Conservation (phyloP, 2,113 vertebrate species). For the Bothrops jararaca region DNA sequence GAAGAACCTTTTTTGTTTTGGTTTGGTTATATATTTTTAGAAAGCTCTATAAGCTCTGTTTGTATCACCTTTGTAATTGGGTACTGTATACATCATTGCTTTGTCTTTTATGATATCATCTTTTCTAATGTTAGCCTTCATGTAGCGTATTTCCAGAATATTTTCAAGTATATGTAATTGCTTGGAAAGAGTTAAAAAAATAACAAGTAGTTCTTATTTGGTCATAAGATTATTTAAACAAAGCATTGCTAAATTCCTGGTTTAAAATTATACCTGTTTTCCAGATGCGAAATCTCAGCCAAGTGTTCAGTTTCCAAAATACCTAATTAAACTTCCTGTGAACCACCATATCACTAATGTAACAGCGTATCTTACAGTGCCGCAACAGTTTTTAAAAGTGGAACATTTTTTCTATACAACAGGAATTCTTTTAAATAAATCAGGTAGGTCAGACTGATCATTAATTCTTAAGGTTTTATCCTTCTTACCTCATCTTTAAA, state of each 20-base stretch:
- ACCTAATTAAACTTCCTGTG: conserved; percentile 75
- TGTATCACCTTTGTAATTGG: not conserved
- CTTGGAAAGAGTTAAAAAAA: not conserved
- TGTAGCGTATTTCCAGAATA: not conserved
- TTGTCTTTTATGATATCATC: not conserved
- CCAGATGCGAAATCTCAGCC: conserved; percentile 86
- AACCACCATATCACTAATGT: conserved; percentile 74
- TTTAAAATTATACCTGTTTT: conserved; percentile 35
- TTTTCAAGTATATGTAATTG: not conserved
- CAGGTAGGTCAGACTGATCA: conserved; percentile 68
- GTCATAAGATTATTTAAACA: not conserved
- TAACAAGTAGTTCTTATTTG: not conserved
- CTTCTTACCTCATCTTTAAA: not conserved
- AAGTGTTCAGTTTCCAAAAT: conserved; percentile 85
- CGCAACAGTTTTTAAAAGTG: conserved; percentile 76
- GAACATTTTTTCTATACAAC: conserved; percentile 71
- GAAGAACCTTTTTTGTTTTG: not conserved
- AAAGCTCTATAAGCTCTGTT: not conserved
- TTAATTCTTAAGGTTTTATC: not conserved
- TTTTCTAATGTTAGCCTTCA: not conserved
- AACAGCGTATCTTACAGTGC: conserved; percentile 84
- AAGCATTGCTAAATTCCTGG: not conserved
- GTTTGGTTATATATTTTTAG: not conserved
- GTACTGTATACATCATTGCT: not conserved
- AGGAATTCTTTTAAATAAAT: conserved; percentile 77